A percentile compares a stretch with the other conserved stretches of the same genome.
Conservation (phyloP, 2,113 vertebrate species). For the Pollachius pollachius region DNA sequence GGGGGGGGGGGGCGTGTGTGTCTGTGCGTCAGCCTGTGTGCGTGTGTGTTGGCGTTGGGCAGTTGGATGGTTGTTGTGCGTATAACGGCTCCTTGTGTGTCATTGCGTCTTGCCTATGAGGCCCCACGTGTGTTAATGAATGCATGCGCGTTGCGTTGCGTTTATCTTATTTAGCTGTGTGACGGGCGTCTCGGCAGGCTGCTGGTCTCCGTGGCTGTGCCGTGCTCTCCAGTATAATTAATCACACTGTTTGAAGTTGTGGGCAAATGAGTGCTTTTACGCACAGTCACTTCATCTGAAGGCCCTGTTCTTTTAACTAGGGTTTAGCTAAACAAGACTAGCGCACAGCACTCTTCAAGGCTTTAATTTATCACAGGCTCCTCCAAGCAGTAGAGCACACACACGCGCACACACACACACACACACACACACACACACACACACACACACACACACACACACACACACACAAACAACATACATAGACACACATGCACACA, state of each 20-base stretch:
- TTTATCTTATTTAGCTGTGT: constrained; percentile 30
- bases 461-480: background rate
- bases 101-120: background rate
- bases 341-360: constrained; percentile 41
- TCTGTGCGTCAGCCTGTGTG: background rate
- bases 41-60: background rate
- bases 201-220: constrained; percentile 35
- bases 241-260: constrained; percentile 62
- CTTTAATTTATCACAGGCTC: constrained; percentile 49
- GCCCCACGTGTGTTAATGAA: background rate
- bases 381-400: constrained; percentile 34
- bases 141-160: background rate
- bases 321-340: constrained; percentile 57
- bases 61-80: too few relatives aligned
- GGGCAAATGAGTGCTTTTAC: constrained; percentile 58
- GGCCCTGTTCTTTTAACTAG: constrained; percentile 50
- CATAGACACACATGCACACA: background rate
- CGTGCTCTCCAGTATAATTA: constrained; percentile 48
- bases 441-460: background rate
- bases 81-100: background rate
- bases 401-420: background rate
- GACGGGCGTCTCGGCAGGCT: constrained; percentile 33
- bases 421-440: background rate
- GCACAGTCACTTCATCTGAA: constrained; percentile 47
- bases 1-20: too few relatives aligned